Base-by-base conservation (phyloP, 2,888 invertebrate species). In the Pollenia griseotomentosa region DNA sequence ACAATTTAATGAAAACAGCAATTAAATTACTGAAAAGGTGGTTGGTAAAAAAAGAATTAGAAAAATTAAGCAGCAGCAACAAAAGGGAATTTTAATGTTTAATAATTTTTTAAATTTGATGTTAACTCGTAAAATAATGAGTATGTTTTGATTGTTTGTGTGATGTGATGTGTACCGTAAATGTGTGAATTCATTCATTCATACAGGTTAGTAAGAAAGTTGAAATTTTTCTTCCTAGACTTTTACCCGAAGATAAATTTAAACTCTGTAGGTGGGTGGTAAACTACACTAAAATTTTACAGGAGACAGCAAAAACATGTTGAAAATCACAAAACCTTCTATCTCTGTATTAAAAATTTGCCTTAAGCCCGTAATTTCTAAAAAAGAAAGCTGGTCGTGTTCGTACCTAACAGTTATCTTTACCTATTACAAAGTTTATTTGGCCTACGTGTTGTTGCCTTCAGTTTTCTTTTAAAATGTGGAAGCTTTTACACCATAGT, bases 1-100 rank as follows among this genome's bases (percentile, higher is more conserved):
- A 81, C 84, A 81, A 81, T 87, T 87, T 81, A 87, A 87, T 87
- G 84, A 87, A 87, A 84, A 81, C 87, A 87, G 81, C 84, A 84
- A 87, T 87, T 87, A 87, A 84, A 87, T 84, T 73, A 78, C 66
- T 81, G 63, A 71, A 84, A 84, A 81, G 75, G 74, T 83, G 83
- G 79, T 86, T 77, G 63, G 7, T 77, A 5, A 61, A 44, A 51
- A 74, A 66, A 78, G 12, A 61, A 78, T 40, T 40, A 48, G 11
- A 33, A 73, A 55, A 48, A 71, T 44, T 59, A 59, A 85, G 55
- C 75, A 81, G 57, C 48, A 71, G 23, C 70, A 86, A 75, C 79
- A 80, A 75, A 61, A 70, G 75, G 44, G 70, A 46, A 71, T 83
- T 75, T 83, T 55, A 55, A 46, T 16, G 44, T 2, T 19, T 65